phyloP scores from a whole-genome alignment of 2,888 invertebrate species.

The Athalia cordata region DNA sequence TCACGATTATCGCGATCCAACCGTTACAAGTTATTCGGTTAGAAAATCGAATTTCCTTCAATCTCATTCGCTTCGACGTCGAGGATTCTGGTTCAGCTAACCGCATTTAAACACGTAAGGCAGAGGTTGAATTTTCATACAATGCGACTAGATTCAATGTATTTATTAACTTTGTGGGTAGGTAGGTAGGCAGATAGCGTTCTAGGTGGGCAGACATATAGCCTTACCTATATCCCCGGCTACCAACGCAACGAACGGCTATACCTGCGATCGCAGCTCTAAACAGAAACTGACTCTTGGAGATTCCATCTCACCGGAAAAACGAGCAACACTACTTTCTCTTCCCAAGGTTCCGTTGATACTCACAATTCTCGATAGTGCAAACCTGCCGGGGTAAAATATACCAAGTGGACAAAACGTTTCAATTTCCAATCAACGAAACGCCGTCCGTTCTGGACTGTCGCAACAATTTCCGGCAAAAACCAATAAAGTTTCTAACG shows the following conservation, averaged over 20 bases:
- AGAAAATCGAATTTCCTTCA: background rate
- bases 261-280: slow-evolving; percentile 31
- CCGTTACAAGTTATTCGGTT: background rate
- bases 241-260: slow-evolving; percentile 4
- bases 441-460: background rate
- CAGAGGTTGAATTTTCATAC: slow-evolving; percentile 26
- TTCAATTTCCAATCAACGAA: background rate
- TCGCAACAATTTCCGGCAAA: background rate
- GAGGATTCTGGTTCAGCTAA: no score
- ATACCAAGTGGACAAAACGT: slow-evolving; percentile 21
- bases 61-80: background rate
- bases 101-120: background rate
- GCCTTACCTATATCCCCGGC: background rate
- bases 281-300: slow-evolving; percentile 1
- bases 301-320: slow-evolving; percentile 44
- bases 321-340: slow-evolving; percentile 41
- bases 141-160: slow-evolving; percentile 35
- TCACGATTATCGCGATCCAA: background rate
- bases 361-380: slow-evolving; percentile 17
- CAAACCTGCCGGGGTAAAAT: background rate
- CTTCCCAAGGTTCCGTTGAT: slow-evolving; percentile 13
- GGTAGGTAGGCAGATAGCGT: no score
- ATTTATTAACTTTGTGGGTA: slow-evolving; percentile 31
- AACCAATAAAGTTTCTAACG: no score
- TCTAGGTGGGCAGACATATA: slow-evolving; percentile 3